phyloP scores from a whole-genome alignment of 2,797 vertebrate genomes.

The Borostomias antarcticus region DNA sequence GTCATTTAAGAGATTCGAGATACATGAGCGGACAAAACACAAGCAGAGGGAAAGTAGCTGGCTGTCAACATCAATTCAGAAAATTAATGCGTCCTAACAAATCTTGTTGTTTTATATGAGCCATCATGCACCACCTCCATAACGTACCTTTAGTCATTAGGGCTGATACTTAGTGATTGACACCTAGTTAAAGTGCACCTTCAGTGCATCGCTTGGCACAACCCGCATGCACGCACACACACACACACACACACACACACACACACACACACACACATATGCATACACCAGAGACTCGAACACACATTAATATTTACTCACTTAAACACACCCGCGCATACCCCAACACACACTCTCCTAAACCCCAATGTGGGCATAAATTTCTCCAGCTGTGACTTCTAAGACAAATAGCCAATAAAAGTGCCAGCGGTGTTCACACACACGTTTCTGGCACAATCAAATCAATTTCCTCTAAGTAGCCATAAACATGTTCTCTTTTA shows the following conservation, averaged over 20 bases:
- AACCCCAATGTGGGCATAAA: slow-evolving; percentile 72
- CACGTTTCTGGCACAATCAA: slow-evolving; percentile 96
- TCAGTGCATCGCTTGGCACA: slow-evolving; percentile 71
- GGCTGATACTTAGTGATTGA: slow-evolving; percentile 75
- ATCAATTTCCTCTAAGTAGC: slow-evolving; percentile 99
- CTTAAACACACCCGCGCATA: slow-evolving; percentile 27
- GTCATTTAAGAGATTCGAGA: slow-evolving; percentile 60
- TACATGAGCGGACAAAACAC: slow-evolving; percentile 58
- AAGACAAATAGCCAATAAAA: slow-evolving; percentile 95
- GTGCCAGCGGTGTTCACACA: slow-evolving; percentile 89
- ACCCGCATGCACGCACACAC: slow-evolving; percentile 44
- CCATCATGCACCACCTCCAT: slow-evolving; percentile 54
- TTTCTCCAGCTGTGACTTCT: slow-evolving; percentile 75
- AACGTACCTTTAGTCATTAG: slow-evolving; percentile 77
- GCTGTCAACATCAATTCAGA: slow-evolving; percentile 74
- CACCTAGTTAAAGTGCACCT: slow-evolving; percentile 79
- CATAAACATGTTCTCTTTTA: slow-evolving; percentile 99
- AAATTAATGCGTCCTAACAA: slow-evolving; percentile 74
- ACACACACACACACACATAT: slow-evolving; percentile 36
- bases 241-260: not conserved
- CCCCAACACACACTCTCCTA: slow-evolving; percentile 54
- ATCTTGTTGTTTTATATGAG: slow-evolving; percentile 74
- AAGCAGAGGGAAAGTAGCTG: slow-evolving; percentile 52
- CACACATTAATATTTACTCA: slow-evolving; percentile 27
- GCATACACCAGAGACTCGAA: no score